Evolutionary conservation across 1,140 invertebrate genomes (phyloP).

Genomic region (Drepana arcuata): DNA sequence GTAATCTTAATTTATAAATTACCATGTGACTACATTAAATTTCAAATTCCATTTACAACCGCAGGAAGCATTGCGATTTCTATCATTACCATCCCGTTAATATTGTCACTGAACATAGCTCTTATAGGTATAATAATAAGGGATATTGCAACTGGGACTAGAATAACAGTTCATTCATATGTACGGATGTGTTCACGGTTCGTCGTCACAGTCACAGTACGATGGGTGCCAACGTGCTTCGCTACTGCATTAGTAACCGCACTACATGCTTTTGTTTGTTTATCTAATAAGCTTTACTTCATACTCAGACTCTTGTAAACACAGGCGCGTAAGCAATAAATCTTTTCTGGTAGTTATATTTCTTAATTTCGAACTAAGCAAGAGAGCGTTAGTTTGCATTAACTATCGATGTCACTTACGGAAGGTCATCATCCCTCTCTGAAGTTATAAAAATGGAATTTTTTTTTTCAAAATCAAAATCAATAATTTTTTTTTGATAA

Average conservation of each 20-base stretch:
- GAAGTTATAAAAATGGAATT: too few species aligned
- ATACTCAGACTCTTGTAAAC: too few species aligned
- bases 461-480: too few species aligned
- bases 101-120: conserved; percentile 8
- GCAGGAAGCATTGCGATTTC: conserved; percentile 48
- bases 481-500: too few species aligned
- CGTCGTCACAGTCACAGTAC: conserved; percentile 41
- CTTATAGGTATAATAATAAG: conserved; percentile 22
- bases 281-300: conserved; percentile 39
- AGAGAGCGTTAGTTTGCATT: too few species aligned
- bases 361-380: too few species aligned
- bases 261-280: conserved; percentile 42
- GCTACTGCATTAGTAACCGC: conserved; percentile 36
- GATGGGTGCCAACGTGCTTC: conserved; percentile 20
- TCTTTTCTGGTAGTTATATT: too few species aligned
- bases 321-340: too few species aligned
- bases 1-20: background rate
- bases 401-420: too few species aligned
- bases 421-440: too few species aligned
- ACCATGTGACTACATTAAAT: conserved; percentile 19
- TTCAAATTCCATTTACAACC: conserved; percentile 30
- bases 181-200: conserved; percentile 39
- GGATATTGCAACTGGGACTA: conserved; percentile 22
- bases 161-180: conserved; percentile 33
- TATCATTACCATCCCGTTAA: conserved; percentile 29